Conservation (phyloP, 2,888 invertebrate species). For the Oligia strigilis region DNA sequence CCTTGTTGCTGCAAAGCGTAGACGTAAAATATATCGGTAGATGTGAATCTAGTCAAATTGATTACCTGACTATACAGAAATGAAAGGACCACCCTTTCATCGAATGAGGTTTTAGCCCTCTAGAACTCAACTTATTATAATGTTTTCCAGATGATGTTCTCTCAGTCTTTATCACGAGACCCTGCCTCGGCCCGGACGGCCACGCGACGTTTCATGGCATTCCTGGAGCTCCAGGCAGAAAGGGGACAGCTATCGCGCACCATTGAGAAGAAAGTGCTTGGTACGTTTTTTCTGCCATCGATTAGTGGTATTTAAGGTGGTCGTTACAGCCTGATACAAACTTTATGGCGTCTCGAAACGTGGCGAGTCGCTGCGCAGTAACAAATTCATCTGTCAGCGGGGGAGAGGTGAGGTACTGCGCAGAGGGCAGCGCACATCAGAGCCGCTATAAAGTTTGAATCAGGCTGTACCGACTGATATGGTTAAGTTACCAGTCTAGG, state of each 20-base stretch:
- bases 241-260: slow-evolving; percentile 93
- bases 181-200: slow-evolving; percentile 93
- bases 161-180: slow-evolving; percentile 93
- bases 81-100: neutral
- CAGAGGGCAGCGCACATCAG: neutral
- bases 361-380: neutral
- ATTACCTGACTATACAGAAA: neutral
- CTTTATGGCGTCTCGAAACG: neutral
- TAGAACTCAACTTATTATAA: neutral
- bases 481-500: neutral
- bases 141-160: slow-evolving; percentile 93
- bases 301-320: neutral
- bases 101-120: neutral
- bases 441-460: neutral
- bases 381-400: neutral
- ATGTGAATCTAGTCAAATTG: neutral
- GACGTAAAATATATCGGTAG: neutral
- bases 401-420: neutral
- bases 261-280: slow-evolving; percentile 94
- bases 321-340: neutral
- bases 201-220: slow-evolving; percentile 93
- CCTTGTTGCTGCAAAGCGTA: neutral
- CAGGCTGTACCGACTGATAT: neutral
- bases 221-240: slow-evolving; percentile 93
- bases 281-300: slow-evolving; percentile 78